A percentile compares a stretch with the other conserved stretches of the same genome.
These are phyloP conservation scores for pig (Sus scrofa) DNA, from an alignment of 2,113 vertebrate genomes.

Conservation along the genomic window T2T-Sscrofa CM000812.6:49161501-49162000, in stretches of 20 bases:
- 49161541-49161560: not conserved
- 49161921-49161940: not conserved
- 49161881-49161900: not conserved
- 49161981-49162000: no score
- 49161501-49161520: not conserved
- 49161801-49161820: not conserved
- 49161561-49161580: not conserved
- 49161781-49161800: not conserved
- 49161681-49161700: not conserved
- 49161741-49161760: not conserved
- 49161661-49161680: not conserved
- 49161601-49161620: not conserved
- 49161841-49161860: not conserved
- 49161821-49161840: not conserved
- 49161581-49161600: not conserved
- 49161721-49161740: not conserved
- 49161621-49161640: accelerated
- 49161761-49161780: not conserved
- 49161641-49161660: not conserved
- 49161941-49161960: no score
- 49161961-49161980: no score
- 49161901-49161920: not conserved
- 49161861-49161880: not conserved
- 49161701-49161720: not conserved
- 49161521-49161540: not conserved